Evolutionary conservation across 2,797 vertebrate genomes (phyloP).

Genomic region (Orestias chungarensis): DNA sequence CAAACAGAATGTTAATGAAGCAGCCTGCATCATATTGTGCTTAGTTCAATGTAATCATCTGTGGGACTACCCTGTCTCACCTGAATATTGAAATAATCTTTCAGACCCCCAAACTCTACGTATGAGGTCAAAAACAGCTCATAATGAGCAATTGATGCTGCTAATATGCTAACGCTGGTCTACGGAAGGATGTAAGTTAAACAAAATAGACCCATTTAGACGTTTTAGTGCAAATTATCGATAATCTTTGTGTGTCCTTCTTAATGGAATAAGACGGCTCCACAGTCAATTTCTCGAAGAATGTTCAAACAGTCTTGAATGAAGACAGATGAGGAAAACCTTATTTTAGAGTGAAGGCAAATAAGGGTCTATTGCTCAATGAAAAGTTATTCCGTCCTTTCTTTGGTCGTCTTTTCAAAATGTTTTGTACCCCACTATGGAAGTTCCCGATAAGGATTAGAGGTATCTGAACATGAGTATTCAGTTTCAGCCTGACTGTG

Average conservation of each 20-base stretch:
- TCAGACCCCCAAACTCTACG: slow-evolving; percentile 20
- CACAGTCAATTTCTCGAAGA: not conserved
- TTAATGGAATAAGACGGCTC: not conserved
- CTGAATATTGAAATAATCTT: slow-evolving; percentile 49
- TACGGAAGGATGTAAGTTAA: not conserved
- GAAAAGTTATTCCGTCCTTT: not conserved
- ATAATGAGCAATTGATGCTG: not conserved
- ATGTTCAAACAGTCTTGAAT: not conserved
- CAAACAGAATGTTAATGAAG: slow-evolving; percentile 70
- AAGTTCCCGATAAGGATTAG: not conserved
- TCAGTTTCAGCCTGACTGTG: not conserved
- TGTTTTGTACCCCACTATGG: not conserved
- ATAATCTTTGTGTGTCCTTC: not conserved
- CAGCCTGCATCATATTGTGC: slow-evolving; percentile 30
- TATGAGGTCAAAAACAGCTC: slow-evolving; percentile 41
- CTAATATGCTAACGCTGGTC: not conserved
- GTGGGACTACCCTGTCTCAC: slow-evolving; percentile 36
- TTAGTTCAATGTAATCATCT: slow-evolving; percentile 53
- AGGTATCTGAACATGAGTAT: not conserved
- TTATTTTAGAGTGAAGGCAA: not conserved
- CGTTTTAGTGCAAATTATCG: not conserved
- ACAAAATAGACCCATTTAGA: not conserved
- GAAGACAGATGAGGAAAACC: not conserved
- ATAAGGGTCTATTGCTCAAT: not conserved
- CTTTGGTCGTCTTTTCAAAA: not conserved